These are phyloP conservation scores for Upupa epops DNA, from an alignment of 2,113 vertebrate genomes.

Conservation along the genomic window DNA sequence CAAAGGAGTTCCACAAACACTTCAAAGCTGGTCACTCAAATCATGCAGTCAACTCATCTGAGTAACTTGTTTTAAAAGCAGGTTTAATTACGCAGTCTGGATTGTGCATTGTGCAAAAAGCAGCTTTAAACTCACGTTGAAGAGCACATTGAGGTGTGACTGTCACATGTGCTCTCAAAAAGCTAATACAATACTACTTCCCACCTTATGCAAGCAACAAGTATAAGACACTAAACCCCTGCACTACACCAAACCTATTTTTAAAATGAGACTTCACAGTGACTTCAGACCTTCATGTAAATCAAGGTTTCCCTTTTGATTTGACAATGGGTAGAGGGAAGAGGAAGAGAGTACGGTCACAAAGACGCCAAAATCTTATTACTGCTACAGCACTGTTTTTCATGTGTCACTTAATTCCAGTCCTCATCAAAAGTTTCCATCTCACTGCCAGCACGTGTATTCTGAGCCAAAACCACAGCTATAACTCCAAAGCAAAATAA, in stretches of 20 bases:
- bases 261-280: neutral
- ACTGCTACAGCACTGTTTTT: neutral
- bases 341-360: neutral
- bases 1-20: neutral
- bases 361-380: neutral
- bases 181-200: neutral
- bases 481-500: neutral
- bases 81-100: neutral
- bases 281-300: neutral
- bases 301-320: neutral
- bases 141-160: neutral
- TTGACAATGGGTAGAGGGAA: neutral
- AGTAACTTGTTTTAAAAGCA: neutral
- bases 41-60: neutral
- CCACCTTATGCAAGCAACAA: neutral
- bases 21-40: neutral
- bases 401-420: neutral
- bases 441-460: neutral
- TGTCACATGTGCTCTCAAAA: neutral
- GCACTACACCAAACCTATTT: conserved; percentile 16
- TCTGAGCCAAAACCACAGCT: neutral
- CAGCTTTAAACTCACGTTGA: neutral
- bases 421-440: neutral
- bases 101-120: neutral
- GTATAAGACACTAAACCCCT: neutral